Base-by-base conservation (phyloP, 1,140 invertebrate species). In the Polypedilum pembai region DNA sequence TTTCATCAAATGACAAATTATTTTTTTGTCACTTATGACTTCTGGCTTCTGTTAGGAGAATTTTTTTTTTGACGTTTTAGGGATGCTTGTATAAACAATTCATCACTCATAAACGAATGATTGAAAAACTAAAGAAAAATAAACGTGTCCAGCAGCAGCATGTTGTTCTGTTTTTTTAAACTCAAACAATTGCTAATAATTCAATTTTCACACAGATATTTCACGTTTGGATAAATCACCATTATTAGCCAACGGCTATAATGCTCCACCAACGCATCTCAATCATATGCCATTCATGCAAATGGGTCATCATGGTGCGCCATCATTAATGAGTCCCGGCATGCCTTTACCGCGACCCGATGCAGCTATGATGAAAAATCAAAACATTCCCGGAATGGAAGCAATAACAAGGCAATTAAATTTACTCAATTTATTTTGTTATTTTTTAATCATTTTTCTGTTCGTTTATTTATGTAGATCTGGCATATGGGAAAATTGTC, bases 401-500 rank as follows among this genome's bases (percentile, higher is more conserved):
- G 91, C 92, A 75, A 86, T 94, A 40, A 92, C 93, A 76, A 91
- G 91, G 91, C 92, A 83, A 86, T 84, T 81, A 41, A 76, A 74
- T 76, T n/a, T 77, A 76, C 24, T 33, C 24, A 33, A 33, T 76
- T n/a, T 45, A 74, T 73, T 76, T 79, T 78, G 73, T 76, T 76
- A 76, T 78, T 75, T 78, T 78, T 78, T 75, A 78, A 79, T 75
- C 78, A 21, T 24, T 75, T 74, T 73, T 79, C 77, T 24, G 76
- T 76, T 77, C 76, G 77, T 79, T 80, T 77, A 76, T 24, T 78
- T 86, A 83, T 84, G 82, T 86, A 94, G 93, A 84, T 93, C 92
- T 81, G 92, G 92, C 79, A 92, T 94, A 82, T 95, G 93, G 93
- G 93, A 95, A 86, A 94, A 94, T 85, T 94, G 93, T 86, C 88